Base-by-base conservation (phyloP, 1,140 invertebrate species). In the Neodiprion pinetum region DNA sequence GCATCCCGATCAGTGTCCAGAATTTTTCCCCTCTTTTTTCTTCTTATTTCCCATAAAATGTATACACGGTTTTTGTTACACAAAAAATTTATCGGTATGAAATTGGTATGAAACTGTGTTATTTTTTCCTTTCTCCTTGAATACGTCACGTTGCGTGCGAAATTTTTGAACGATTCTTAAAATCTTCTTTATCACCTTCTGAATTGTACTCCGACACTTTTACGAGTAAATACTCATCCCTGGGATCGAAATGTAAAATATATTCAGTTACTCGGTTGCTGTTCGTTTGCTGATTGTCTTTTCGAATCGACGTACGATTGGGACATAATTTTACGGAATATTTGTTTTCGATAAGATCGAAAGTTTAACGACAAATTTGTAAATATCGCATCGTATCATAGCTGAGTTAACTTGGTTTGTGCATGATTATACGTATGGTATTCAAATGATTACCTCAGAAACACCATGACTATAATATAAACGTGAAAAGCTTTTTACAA, bases 1-100 rank as follows among this genome's bases (percentile, higher is more conserved):
- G 67, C 67, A 69, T 69, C 61, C 87, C 47, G 84, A 76, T 48
- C 61, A 85, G 84, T 85, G 86, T 87, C 28, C 70, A 79, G 67
- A 48, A 68, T 53, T 71, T 9, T 14, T 5, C 4, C 11, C 14
- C 67, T 74, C 66, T 50, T 49, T 65, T 4, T 3, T 65, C 61
- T 50, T 68, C 8, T 74, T 74, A 28, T 70, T 48, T 75, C 53
- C 23, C 40, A 61, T 12, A 68, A 73, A 67, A 61, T 12, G 5
- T 70, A 12, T 23, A 49, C 40, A 48, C 28, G 17, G 61, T 65
- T 65, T 65, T 65, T 65, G 12, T 65, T 14, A 14, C 61, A 14
- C 17, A 65, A 65, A 14, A 17, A 3, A 65, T 21, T 14, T 11
- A 61, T 49, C 70, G 66, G n/a, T 21, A 5, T 67, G 9, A 14